Conservation (phyloP, 1,140 invertebrate species). For the Ostrea denselamellosa region DNA sequence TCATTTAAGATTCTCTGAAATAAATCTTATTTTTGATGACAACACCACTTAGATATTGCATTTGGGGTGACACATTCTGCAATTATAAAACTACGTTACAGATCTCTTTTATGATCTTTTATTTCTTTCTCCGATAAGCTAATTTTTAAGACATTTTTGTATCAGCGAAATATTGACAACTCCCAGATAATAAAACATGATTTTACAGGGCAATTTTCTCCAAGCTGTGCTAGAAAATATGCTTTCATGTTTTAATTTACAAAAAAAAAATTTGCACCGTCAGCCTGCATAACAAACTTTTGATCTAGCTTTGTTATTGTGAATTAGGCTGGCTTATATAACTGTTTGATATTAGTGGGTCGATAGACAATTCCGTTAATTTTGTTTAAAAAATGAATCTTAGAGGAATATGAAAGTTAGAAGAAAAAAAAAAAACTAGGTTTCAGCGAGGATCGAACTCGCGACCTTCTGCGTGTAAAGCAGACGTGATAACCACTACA, state of each 20-base stretch:
- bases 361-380: too few species aligned
- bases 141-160: conserved; percentile 18
- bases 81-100: neutral
- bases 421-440: conserved; percentile 5
- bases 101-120: conserved; percentile 19
- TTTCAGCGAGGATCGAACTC: conserved; percentile 57
- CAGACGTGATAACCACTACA: conserved; percentile 63
- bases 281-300: too few species aligned
- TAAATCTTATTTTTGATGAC: conserved; percentile 37
- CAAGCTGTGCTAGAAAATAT: neutral
- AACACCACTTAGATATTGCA: conserved; percentile 36
- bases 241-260: too few species aligned
- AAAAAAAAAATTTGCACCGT: too few species aligned
- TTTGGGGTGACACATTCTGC: conserved; percentile 4
- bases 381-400: too few species aligned
- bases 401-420: neutral
- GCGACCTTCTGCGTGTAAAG: conserved; percentile 62
- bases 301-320: too few species aligned
- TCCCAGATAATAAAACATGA: neutral
- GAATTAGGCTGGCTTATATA: too few species aligned
- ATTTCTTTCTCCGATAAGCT: conserved; percentile 16
- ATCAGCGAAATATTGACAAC: neutral
- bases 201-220: conserved; percentile 1
- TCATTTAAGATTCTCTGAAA: conserved; percentile 24
- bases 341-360: too few species aligned